Conservation (phyloP, 2,797 vertebrate species). For the Galagoides demidoff region DNA sequence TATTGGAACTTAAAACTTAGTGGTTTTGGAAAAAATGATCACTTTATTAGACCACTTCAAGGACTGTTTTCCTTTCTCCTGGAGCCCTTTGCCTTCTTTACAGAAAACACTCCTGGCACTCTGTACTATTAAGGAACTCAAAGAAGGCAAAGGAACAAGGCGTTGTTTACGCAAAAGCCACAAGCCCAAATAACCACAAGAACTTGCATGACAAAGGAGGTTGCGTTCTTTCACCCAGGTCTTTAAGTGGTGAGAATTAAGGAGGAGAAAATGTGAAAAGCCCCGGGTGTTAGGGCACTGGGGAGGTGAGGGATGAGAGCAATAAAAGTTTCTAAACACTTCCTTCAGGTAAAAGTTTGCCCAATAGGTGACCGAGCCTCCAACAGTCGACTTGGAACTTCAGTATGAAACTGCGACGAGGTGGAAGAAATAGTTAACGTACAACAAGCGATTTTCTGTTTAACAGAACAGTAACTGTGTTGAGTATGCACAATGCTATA, state of each 20-base stretch:
- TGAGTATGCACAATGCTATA: slow-evolving; percentile 71
- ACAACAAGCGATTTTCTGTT: neutral
- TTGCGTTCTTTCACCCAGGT: neutral
- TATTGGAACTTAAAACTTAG: neutral
- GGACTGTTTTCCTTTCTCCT: slow-evolving; percentile 1
- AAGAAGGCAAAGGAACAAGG: neutral
- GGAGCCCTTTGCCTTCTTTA: neutral
- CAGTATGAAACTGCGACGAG: neutral
- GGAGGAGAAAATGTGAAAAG: neutral
- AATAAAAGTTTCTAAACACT: neutral
- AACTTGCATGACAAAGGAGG: neutral
- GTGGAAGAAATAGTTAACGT: neutral
- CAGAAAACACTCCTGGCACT: neutral
- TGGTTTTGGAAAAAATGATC: neutral
- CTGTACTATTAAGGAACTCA: neutral
- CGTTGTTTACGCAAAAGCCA: neutral
- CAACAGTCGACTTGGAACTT: slow-evolving; percentile 82
- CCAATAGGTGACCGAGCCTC: neutral
- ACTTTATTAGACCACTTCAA: neutral
- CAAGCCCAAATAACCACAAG: neutral
- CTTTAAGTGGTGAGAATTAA: neutral
- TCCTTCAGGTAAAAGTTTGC: neutral
- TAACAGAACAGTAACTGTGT: slow-evolving; percentile 14
- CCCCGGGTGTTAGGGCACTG: neutral
- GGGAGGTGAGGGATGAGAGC: neutral